These are phyloP conservation scores for Eupithecia subumbrata DNA, from an alignment of 2,888 invertebrate species.

Conservation along the genomic window DNA sequence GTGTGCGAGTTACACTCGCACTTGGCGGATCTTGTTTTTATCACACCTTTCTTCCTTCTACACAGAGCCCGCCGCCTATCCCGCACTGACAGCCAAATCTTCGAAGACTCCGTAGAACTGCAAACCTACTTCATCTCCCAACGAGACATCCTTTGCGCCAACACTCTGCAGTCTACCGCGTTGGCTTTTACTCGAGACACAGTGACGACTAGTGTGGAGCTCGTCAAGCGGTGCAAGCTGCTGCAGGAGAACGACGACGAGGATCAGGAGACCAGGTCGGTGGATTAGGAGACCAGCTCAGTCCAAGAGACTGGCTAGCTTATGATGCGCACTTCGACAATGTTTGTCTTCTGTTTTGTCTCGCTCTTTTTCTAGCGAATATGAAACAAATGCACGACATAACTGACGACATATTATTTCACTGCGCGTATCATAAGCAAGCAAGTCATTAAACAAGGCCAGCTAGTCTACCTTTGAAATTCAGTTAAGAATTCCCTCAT, in stretches of 20 bases:
- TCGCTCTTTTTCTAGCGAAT: too few relatives aligned
- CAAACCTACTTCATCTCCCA: slow-evolving; percentile 95
- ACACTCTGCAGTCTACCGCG: slow-evolving; percentile 93
- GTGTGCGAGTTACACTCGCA: too few relatives aligned
- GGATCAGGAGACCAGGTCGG: slow-evolving; percentile 82
- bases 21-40: not conserved
- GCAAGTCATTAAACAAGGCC: too few relatives aligned
- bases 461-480: too few relatives aligned
- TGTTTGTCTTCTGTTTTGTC: too few relatives aligned
- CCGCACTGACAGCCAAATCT: slow-evolving; percentile 96
- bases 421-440: too few relatives aligned
- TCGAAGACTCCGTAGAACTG: slow-evolving; percentile 97
- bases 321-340: too few relatives aligned
- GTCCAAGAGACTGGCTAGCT: too few relatives aligned
- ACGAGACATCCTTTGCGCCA: slow-evolving; percentile 89
- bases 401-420: too few relatives aligned
- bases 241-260: slow-evolving; percentile 91
- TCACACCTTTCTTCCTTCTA: not conserved
- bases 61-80: slow-evolving; percentile 92
- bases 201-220: slow-evolving; percentile 89
- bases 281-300: slow-evolving; percentile 69
- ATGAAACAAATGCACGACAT: too few relatives aligned
- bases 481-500: too few relatives aligned
- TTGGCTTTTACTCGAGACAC: slow-evolving; percentile 91
- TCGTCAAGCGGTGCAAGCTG: slow-evolving; percentile 89